Conservation (phyloP, 2,888 invertebrate species). For the Agriopis marginaria region DNA sequence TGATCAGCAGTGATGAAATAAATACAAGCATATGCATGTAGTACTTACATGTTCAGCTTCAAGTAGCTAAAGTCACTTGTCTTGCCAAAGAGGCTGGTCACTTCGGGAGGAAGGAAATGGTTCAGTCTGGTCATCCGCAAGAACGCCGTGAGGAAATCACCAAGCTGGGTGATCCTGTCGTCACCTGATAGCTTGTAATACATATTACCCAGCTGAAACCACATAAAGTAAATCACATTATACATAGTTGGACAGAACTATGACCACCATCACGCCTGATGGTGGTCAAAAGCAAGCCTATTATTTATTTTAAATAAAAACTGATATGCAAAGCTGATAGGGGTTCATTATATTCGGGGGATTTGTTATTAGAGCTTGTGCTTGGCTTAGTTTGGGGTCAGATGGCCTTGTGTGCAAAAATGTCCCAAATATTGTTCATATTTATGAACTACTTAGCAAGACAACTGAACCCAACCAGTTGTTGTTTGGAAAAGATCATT, state of each 20-base stretch:
- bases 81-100: constrained; percentile 60
- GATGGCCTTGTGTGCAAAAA: no score
- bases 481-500: no score
- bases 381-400: no score
- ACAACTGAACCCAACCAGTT: no score
- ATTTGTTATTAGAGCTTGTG: no score
- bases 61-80: constrained; percentile 72
- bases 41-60: constrained; percentile 70
- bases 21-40: neutral
- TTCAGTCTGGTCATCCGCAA: constrained; percentile 73
- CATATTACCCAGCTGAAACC: constrained; percentile 74
- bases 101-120: constrained; percentile 80
- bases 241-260: neutral
- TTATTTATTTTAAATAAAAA: no score
- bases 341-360: no score
- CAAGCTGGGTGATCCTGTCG: constrained; percentile 71
- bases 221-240: constrained; percentile 6
- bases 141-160: constrained; percentile 73
- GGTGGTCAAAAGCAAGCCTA: no score
- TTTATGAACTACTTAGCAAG: no score
- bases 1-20: neutral
- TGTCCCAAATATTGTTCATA: no score
- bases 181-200: constrained; percentile 82
- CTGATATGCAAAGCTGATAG: no score
- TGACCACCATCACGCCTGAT: no score